Base-by-base conservation (phyloP, 37 sponge, comb jelly and placozoan species). In the Diacarnus erythraeanus region DNA sequence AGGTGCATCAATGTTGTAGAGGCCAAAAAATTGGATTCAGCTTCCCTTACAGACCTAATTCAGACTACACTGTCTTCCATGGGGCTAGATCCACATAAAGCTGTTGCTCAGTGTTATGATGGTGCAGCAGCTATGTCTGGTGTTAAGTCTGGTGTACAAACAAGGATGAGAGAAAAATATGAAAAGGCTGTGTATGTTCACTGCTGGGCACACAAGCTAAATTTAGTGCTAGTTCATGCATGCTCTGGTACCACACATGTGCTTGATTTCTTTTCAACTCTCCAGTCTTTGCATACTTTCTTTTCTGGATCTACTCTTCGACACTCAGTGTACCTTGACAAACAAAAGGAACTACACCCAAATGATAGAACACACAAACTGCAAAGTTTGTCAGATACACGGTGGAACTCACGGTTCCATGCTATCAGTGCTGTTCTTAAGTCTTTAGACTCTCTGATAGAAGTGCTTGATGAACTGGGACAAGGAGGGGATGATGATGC, bases 341-440 rank as follows among this genome's bases (percentile, higher is more conserved):
- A 47, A 27, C 85, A 84, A 42, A 75, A 75, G 58, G 85, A 84
- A 38, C 71, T 66, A 38, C 57, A 67, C 40, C 85, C 85, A 66
- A 76, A 76, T 38, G 75, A 84, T 25, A 65, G 37, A 42, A 65
- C 61, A 36, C 77, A 77, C 59, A 75, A 66, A 43, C 77, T 84
- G 51, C 77, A 74, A 67, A 42, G 56, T 8, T 57, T 84, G 38
- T 77, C 77, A 64, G 76, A 83, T 60, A 73, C 84, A 75, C 43
- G 84, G 61, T 83, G 84, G 84, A 42, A 74, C 35, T 83, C 61
- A 35, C 64, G 84, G 41, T 61, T 51, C 31, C 39, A 22, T 64
- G 76, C 84, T 43, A 57, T 76, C 47, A 56, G 57, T 56, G 57
- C 57, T 20, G 20, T 56, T 21, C 57, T 56, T 20, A 56, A n/a